Conservation (phyloP, 1,140 invertebrate species). For the Psix sp. region DNA sequence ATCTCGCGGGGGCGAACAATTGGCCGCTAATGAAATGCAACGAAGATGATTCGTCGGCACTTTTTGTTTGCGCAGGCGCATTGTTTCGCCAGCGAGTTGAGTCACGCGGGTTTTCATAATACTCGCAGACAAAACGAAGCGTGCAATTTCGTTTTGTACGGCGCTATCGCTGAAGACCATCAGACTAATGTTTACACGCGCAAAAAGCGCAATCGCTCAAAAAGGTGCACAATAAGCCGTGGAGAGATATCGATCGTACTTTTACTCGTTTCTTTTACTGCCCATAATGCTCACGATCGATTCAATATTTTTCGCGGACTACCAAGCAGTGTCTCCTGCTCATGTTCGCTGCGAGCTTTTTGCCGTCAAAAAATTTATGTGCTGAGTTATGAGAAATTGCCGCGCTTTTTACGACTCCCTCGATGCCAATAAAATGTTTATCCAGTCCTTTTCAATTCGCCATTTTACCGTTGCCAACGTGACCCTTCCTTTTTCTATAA, state of each 20-base stretch:
- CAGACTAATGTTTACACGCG: conserved; percentile 25
- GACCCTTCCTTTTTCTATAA: no score
- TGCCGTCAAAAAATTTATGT: neutral
- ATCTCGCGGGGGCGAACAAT: conserved; percentile 11
- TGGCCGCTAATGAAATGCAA: conserved; percentile 18
- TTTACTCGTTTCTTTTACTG: conserved; percentile 29
- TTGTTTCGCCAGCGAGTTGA: conserved; percentile 27
- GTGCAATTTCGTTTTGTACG: conserved; percentile 8
- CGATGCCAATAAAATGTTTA: no score
- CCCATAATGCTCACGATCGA: conserved; percentile 18
- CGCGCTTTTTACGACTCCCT: no score
- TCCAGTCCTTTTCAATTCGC: no score
- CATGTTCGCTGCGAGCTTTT: no score
- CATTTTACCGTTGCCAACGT: no score
- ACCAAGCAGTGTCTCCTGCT: conserved; percentile 36
- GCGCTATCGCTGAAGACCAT: conserved; percentile 15
- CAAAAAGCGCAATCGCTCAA: conserved; percentile 24
- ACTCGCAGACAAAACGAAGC: conserved; percentile 7
- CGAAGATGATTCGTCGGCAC: conserved; percentile 14
- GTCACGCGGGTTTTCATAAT: conserved; percentile 32
- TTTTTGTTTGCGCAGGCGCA: neutral
- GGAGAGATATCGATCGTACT: conserved; percentile 26
- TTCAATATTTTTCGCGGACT: conserved; percentile 13
- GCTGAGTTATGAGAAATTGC: no score
- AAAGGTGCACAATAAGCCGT: conserved; percentile 18